A percentile compares a stretch with the other conserved stretches of the same genome.
Evolutionary conservation across 2,797 vertebrate species (phyloP).

Genomic region (Onychomys torridus): DNA sequence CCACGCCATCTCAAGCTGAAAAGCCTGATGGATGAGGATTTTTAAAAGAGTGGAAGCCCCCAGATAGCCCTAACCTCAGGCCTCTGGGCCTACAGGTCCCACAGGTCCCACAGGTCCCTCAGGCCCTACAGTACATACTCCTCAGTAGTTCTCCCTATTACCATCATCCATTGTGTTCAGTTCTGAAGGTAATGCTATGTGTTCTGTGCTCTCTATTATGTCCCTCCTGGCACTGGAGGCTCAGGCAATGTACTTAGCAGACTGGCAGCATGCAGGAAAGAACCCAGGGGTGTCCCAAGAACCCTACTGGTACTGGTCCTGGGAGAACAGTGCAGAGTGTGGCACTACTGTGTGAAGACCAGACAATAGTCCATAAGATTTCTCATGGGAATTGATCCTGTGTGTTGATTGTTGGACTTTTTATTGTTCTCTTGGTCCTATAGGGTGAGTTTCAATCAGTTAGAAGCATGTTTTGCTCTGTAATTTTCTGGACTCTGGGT

Average conservation of each 20-base stretch:
- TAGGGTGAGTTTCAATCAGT: not conserved
- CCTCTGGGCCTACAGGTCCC: not conserved
- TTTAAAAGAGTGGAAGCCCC: not conserved
- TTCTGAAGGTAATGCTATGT: not conserved
- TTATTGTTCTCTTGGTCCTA: not conserved
- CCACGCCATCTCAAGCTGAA: not conserved
- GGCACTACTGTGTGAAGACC: not conserved
- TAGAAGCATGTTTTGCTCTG: not conserved
- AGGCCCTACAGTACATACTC: not conserved
- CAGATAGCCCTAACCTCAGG: not conserved
- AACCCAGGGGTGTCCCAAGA: not conserved
- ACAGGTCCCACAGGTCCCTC: no score
- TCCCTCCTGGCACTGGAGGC: not conserved
- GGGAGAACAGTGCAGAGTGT: not conserved
- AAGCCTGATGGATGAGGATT: not conserved
- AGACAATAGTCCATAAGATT: not conserved
- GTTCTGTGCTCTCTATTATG: not conserved
- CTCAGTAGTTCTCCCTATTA: not conserved
- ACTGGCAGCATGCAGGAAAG: not conserved
- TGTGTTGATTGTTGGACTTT: not conserved
- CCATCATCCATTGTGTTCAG: not conserved
- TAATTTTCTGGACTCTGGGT: not conserved
- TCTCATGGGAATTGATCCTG: not conserved
- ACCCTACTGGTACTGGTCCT: not conserved
- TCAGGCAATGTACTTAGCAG: not conserved